phyloP scores from a whole-genome alignment of 2,113 vertebrate species.

The Catharus minimus region DNA sequence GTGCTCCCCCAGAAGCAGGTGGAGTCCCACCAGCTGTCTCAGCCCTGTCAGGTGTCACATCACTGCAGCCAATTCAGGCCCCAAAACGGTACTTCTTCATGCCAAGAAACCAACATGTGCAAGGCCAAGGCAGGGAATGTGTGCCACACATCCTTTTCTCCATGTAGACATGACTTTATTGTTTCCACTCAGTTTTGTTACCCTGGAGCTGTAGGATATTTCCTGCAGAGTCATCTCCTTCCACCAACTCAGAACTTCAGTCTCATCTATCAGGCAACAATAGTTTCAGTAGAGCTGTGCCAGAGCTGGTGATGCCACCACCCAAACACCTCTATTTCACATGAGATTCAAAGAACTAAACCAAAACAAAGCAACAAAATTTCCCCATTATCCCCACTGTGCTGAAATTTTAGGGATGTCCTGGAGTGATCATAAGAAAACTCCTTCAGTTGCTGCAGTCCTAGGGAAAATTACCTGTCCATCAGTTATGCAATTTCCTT shows the following conservation, averaged over 20 bases:
- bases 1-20: neutral
- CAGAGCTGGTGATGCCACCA: neutral
- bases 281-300: neutral
- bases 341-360: neutral
- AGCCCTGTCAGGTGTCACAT: rapidly evolving
- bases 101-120: neutral
- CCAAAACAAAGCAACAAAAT: neutral
- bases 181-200: conserved; percentile 31
- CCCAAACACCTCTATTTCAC: neutral
- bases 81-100: rapidly evolving
- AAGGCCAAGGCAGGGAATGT: neutral
- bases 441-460: neutral
- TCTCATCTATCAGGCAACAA: neutral
- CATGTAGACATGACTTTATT: neutral
- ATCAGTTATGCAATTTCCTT: neutral
- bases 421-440: neutral
- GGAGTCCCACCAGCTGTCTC: neutral
- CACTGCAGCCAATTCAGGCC: neutral
- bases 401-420: neutral
- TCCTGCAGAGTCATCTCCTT: conserved; percentile 44
- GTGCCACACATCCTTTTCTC: neutral
- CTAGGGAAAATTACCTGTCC: neutral
- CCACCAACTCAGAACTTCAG: neutral
- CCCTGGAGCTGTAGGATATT: conserved; percentile 35
- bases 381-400: rapidly evolving